Percentiles rank a stretch among this genome's conserved stretches.
Evolutionary conservation across 1,140 invertebrate species (phyloP).

Genomic region (Melipona quadrifasciata): DNA sequence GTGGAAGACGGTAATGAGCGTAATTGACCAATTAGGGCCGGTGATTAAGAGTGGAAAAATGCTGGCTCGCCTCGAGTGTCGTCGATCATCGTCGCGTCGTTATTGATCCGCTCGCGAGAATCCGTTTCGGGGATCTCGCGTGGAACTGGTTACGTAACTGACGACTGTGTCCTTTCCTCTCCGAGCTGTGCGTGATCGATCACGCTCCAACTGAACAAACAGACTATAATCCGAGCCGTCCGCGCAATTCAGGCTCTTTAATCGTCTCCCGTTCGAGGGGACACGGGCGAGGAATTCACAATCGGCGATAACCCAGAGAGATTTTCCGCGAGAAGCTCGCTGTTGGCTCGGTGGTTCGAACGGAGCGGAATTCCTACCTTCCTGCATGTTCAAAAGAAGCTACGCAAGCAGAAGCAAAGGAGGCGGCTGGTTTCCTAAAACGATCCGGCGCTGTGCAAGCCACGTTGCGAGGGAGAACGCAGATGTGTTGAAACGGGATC

Average conservation of each 20-base stretch:
- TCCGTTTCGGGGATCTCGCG: not conserved
- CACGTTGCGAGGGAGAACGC: not conserved
- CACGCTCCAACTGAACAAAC: not conserved
- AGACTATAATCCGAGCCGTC: not conserved
- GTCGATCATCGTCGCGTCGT: constrained; percentile 54
- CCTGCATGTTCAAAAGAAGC: too few species aligned
- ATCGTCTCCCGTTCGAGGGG: not conserved
- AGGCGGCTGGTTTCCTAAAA: not conserved
- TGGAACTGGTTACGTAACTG: too few species aligned
- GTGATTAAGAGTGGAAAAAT: constrained; percentile 72
- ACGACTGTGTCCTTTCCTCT: too few species aligned
- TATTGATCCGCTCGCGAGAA: constrained; percentile 11
- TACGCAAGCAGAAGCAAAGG: not conserved
- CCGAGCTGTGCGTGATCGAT: not conserved
- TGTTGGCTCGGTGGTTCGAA: too few species aligned
- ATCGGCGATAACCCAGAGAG: too few species aligned
- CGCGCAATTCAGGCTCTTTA: not conserved
- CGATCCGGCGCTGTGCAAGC: not conserved
- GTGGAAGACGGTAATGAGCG: constrained; percentile 81
- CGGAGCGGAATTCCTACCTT: too few species aligned
- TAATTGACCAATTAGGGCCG: constrained; percentile 82
- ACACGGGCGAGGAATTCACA: not conserved
- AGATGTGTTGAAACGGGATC: constrained; percentile 12
- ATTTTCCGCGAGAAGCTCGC: too few species aligned
- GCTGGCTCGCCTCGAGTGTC: constrained; percentile 45